Conservation (phyloP, 2,113 vertebrate genomes). For the Campylorhamphus procurvoides region DNA sequence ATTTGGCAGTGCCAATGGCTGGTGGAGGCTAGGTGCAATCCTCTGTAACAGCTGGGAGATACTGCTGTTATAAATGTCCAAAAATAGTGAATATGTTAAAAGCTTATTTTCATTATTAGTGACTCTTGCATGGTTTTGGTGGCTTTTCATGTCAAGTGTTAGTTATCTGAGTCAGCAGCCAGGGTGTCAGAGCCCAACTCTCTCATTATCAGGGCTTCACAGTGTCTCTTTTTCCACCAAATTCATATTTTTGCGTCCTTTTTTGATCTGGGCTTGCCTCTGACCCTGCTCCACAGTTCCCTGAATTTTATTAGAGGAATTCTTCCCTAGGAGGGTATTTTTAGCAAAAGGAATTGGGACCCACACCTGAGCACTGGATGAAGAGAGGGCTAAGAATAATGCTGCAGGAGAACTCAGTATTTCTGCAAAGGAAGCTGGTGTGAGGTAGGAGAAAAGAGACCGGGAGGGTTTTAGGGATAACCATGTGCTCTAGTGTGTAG, state of each 20-base stretch:
- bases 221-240: background rate
- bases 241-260: background rate
- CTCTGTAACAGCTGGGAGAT: background rate
- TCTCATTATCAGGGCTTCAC: background rate
- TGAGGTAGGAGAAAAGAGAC: background rate
- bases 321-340: background rate
- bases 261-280: background rate
- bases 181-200: background rate
- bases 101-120: background rate
- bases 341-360: background rate
- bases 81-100: background rate
- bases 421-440: background rate
- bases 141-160: background rate
- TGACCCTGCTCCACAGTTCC: background rate
- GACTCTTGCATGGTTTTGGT: background rate
- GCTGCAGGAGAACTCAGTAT: background rate
- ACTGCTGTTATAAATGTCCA: background rate
- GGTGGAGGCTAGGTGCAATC: background rate
- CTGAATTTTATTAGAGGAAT: background rate
- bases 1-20: slow-evolving; percentile 5
- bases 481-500: background rate
- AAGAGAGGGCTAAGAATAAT: background rate
- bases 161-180: background rate
- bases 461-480: background rate
- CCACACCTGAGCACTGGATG: background rate